Percentiles rank a stretch among this genome's conserved stretches.
Evolutionary conservation across 2,113 vertebrate species (phyloP).

Genomic region (Haliaeetus leucogaster): DNA sequence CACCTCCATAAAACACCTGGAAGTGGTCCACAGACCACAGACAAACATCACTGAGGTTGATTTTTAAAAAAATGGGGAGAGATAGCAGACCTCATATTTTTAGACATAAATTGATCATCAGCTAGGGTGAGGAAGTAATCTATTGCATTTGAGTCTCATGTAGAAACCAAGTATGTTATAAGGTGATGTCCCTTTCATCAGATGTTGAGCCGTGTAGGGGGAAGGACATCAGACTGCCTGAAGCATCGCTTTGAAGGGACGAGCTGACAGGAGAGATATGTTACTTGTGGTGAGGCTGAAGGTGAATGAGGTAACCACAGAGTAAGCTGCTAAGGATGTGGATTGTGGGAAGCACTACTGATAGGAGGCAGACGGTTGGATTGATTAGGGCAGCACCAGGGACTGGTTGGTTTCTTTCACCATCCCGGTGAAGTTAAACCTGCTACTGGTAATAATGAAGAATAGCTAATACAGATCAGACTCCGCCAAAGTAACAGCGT

Average conservation of each 20-base stretch:
- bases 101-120: slow-evolving; percentile 3
- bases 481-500: slow-evolving; percentile 39
- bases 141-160: neutral
- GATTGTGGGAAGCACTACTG: slow-evolving; percentile 9
- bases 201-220: neutral
- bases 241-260: neutral
- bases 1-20: slow-evolving; percentile 53
- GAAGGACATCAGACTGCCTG: neutral
- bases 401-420: neutral
- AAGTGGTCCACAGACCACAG: slow-evolving; percentile 42
- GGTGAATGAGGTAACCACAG: slow-evolving; percentile 22
- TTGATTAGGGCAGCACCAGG: neutral
- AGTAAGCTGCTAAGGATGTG: slow-evolving; percentile 2
- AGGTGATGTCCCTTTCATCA: neutral
- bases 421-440: slow-evolving; percentile 28
- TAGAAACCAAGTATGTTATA: neutral
- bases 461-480: slow-evolving; percentile 28
- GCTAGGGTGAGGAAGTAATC: neutral
- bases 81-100: neutral
- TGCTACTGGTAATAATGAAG: slow-evolving; percentile 45
- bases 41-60: neutral
- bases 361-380: neutral
- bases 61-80: neutral
- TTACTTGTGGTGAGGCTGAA: neutral
- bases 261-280: neutral